A percentile compares a stretch with the other conserved stretches of the same genome.
Evolutionary conservation across 2,888 invertebrate genomes (phyloP).

Genomic region (Nycteola revayana): DNA sequence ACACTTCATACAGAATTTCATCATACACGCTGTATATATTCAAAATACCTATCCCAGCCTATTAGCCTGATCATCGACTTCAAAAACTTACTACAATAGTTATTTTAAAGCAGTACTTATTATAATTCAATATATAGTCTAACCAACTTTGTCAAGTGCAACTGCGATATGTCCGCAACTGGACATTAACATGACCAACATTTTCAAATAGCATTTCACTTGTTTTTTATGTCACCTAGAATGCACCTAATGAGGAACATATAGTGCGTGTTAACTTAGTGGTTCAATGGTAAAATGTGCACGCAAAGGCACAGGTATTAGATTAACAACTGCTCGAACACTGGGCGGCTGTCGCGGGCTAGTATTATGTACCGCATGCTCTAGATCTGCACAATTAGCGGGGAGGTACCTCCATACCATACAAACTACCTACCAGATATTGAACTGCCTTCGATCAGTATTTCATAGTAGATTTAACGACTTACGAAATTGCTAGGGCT

Average conservation of each 20-base stretch:
- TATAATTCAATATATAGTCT: too few relatives aligned
- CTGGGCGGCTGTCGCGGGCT: constrained; percentile 37
- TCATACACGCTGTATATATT: too few relatives aligned
- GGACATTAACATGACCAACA: constrained; percentile 5
- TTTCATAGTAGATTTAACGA: background rate
- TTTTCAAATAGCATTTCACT: constrained; percentile 20
- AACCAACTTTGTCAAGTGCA: too few relatives aligned
- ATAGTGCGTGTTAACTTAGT: constrained; percentile 46
- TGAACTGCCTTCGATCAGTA: too few relatives aligned
- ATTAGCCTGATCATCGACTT: too few relatives aligned
- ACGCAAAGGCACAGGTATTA: constrained; percentile 43
- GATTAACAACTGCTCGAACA: constrained; percentile 38
- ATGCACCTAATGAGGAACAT: constrained; percentile 33
- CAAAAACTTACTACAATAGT: too few relatives aligned
- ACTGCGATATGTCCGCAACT: too few relatives aligned
- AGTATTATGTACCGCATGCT: constrained; percentile 69
- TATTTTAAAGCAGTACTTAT: too few relatives aligned
- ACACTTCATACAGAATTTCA: too few relatives aligned
- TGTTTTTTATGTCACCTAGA: constrained; percentile 40
- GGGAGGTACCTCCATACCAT: constrained; percentile 32
- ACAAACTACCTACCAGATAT: too few relatives aligned
- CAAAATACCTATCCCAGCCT: too few relatives aligned
- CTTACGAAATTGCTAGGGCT: too few relatives aligned
- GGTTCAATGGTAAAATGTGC: constrained; percentile 42
- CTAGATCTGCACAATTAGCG: constrained; percentile 57